phyloP scores from a whole-genome alignment of 1,140 invertebrate species.

The Lerema accius region DNA sequence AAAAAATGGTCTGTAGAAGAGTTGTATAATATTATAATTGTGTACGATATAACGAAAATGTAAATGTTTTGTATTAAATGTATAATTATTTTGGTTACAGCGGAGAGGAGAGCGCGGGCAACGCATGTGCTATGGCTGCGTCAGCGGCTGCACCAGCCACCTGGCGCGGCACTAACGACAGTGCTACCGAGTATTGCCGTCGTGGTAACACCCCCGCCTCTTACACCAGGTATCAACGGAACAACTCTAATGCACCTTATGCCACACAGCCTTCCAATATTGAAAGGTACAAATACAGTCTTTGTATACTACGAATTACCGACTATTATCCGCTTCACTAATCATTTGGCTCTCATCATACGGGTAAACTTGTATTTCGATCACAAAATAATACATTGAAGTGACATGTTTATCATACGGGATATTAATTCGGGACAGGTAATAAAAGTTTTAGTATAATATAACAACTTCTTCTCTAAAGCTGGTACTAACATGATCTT shows the following conservation, averaged over 20 bases:
- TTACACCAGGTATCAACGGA: constrained; percentile 77
- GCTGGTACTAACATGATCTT: too few relatives aligned
- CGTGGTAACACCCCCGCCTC: constrained; percentile 76
- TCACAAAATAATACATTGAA: too few relatives aligned
- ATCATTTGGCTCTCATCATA: not conserved
- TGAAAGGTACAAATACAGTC: constrained; percentile 61
- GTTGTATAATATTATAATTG: too few relatives aligned
- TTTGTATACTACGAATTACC: not conserved
- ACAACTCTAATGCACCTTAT: constrained; percentile 74
- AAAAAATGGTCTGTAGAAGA: too few relatives aligned
- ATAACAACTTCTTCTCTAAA: too few relatives aligned
- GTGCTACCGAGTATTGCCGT: constrained; percentile 73
- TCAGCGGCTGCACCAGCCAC: constrained; percentile 76
- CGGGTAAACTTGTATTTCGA: not conserved
- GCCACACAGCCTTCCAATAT: constrained; percentile 71
- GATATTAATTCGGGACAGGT: too few relatives aligned
- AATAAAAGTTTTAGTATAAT: too few relatives aligned
- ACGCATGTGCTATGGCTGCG: constrained; percentile 80
- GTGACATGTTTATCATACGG: too few relatives aligned
- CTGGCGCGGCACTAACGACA: constrained; percentile 74
- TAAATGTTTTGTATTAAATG: too few relatives aligned
- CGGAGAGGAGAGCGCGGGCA: constrained; percentile 68
- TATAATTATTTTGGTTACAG: constrained; percentile 40
- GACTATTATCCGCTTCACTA: constrained; percentile 10
- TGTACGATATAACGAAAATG: too few relatives aligned